Evolutionary conservation across 1,140 invertebrate genomes (phyloP), one percentile per base, ranked within the genome.

Genomic region (Bombus impatiens): DNA sequence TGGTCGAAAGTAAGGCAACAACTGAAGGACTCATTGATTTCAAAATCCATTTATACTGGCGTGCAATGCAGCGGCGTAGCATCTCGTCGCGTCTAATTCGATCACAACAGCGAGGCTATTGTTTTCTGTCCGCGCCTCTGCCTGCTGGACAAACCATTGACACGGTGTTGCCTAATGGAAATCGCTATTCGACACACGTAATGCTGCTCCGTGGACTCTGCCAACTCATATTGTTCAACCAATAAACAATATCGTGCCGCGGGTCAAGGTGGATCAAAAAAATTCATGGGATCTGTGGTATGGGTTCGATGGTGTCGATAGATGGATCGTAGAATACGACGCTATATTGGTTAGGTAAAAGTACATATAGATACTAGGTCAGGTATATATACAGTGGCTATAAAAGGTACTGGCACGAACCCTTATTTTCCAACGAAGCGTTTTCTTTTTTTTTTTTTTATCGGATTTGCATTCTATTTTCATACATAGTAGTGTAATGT

Each of bases 31-130:
- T 35, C 62, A 82, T 82, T 70, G 81, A 88, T 87, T 92, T 86
- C 84, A 89, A 92, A 93, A 91, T 85, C 79, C 87, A 89, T 92
- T 92, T 93, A 92, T 92, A 92, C 89, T 79, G 78, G 68, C 76
- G 78, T 80, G 84, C 88, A 72, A 88, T 84, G 44, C 88, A 91
- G 87, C 87, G 88, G 47, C 47, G 47, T 53, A 53, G 47, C 47
- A 18, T 22, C 47, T 53, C 18, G 47, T 22, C 18, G 53, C 78
- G 62, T 80, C 82, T 80, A 80, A 89, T 87, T 87, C 86, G 44
- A 74, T 87, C 77, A 62, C 47, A 67, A 62, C 40, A 40, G 44
- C 75, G 78, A 82, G 32, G 18, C 75, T 79, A 90, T 92, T 89
- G 89, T 90, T 80, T 88, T 81, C 47, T 65, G 80, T 87, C 88